Evolutionary conservation across 2,888 invertebrate species (phyloP), one percentile per base, ranked within the genome.

Genomic region (Noctuana brunneofusca): DNA sequence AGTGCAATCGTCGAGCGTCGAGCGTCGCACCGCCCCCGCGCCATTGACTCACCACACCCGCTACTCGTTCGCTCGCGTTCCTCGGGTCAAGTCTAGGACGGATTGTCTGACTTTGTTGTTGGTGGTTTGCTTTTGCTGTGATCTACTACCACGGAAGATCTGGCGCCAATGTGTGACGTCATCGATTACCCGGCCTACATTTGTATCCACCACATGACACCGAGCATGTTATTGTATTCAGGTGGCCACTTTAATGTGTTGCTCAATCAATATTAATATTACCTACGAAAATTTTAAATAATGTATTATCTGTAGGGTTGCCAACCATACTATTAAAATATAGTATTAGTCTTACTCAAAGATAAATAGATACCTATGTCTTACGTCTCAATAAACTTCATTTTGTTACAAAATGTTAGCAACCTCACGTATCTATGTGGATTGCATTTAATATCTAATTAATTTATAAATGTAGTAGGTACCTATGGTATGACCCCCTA

Each of bases 11-110:
- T 38, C 38, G 38, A 38, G 38, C 38, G n/a, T n/a, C n/a, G 14
- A 38, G 38, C 38, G 79, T 70, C 79, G 74, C 74, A 66, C 79
- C 86, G 80, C 86, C 84, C 83, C 83, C 86, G 80, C 84, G 67
- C 76, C 74, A 14, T 73, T 87, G 86, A 87, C 81, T 87, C 87
- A 86, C 81, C 76, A 70, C 75, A 72, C 75, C 74, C 80, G 75
- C 75, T 71, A 68, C 69, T 68, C 71, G 69, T 69, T 58, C 66
- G 53, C 58, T 43, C 65, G 64, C 66, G 50, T 67, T 65, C 68
- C 65, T 72, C 72, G 71, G 82, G 81, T 84, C 84, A 81, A 71
- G 74, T 82, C 80, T 85, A 84, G 83, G 82, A 83, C 80, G 71
- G 67, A 71, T 71, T 38, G 74, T 77, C 77, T 75, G 73, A 73